Conservation (phyloP, 2,888 invertebrate species). For the Euzophera pinguis region DNA sequence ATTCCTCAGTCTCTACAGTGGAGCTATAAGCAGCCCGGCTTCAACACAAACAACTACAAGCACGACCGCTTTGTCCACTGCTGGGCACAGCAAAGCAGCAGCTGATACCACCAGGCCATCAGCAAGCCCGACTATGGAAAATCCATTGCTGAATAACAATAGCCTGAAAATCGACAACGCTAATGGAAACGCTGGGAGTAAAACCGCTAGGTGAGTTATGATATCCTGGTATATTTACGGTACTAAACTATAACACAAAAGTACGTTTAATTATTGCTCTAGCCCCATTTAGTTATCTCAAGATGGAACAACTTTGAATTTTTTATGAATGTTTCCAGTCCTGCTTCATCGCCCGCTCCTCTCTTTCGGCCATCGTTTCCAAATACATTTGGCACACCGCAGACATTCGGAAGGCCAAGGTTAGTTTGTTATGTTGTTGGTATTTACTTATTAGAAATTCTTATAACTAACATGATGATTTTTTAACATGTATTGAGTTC, state of each 20-base stretch:
- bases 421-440: too few species aligned
- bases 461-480: too few species aligned
- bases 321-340: slow-evolving; percentile 54
- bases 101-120: slow-evolving; percentile 61
- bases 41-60: slow-evolving; percentile 50
- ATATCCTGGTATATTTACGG: background rate
- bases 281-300: too few species aligned
- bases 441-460: too few species aligned
- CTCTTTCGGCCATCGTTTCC: slow-evolving; percentile 87
- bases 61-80: slow-evolving; percentile 41
- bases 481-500: too few species aligned
- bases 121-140: slow-evolving; percentile 60
- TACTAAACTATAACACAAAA: too few species aligned
- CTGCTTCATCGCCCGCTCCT: slow-evolving; percentile 82
- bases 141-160: slow-evolving; percentile 64
- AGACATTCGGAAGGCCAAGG: slow-evolving; percentile 69
- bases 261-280: too few species aligned
- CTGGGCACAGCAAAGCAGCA: slow-evolving; percentile 57
- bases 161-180: slow-evolving; percentile 70
- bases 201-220: slow-evolving; percentile 60
- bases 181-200: slow-evolving; percentile 71
- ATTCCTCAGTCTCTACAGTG: slow-evolving; percentile 74
- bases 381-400: slow-evolving; percentile 83
- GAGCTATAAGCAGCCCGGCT: slow-evolving; percentile 67
- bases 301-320: background rate